Conservation (phyloP, 2,797 vertebrate species). For the Microctenopoma lineatum region DNA sequence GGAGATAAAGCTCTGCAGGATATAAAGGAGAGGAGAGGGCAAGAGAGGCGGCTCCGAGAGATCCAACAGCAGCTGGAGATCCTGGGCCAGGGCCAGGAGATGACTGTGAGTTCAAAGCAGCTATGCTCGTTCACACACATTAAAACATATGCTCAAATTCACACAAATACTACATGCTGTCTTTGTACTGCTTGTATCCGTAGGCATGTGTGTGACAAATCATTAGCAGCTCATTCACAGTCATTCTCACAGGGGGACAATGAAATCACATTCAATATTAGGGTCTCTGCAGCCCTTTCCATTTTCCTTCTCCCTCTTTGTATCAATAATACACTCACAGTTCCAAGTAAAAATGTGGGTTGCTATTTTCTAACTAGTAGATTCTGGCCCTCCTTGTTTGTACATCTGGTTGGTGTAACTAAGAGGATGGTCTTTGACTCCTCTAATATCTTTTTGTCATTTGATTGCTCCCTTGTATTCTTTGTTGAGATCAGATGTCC, state of each 20-base stretch:
- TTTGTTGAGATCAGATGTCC: conserved; percentile 78
- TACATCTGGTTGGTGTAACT: conserved; percentile 5
- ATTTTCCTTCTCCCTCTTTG: conserved; percentile 14
- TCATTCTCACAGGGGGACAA: conserved; percentile 40
- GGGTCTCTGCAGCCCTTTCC: conserved; percentile 29
- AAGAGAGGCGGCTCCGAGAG: conserved; percentile 87
- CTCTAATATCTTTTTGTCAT: conserved; percentile 44
- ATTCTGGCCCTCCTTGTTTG: conserved; percentile 20
- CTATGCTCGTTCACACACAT: conserved; percentile 39
- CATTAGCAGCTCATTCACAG: conserved; percentile 45
- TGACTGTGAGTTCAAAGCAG: conserved; percentile 80
- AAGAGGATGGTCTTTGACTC: conserved; percentile 10
- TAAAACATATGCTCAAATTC: conserved; percentile 41
- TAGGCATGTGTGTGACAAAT: conserved; percentile 61
- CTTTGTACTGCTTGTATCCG: conserved; percentile 25
- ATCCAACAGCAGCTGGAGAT: conserved; percentile 90
- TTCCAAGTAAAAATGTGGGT: neutral
- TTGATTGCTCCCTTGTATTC: conserved; percentile 61
- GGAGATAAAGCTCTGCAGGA: conserved; percentile 89
- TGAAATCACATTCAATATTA: conserved; percentile 45
- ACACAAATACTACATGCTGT: conserved; percentile 21
- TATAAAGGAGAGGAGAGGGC: conserved; percentile 85
- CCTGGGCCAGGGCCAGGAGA: conserved; percentile 77
- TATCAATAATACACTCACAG: conserved; percentile 8
- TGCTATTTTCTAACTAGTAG: conserved; percentile 14